Conservation (phyloP, 64 coral and sea anemone species). For the Porites lutea region DNA sequence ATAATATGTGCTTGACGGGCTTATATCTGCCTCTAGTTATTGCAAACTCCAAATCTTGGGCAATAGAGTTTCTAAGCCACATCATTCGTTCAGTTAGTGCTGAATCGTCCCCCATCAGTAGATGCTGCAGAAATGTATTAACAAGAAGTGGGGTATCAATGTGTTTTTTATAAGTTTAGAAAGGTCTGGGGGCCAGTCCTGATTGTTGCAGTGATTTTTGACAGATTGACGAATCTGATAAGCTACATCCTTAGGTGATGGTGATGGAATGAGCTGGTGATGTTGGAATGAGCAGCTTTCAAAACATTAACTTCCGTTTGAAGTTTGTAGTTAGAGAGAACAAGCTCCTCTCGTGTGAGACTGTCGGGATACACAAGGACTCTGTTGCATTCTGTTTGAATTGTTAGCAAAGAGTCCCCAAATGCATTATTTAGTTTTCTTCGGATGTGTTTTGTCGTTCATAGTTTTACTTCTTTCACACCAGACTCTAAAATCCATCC, state of each 20-base stretch:
- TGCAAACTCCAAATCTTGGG: too few relatives aligned
- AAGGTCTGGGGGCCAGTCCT: neutral
- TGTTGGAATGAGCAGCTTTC: neutral
- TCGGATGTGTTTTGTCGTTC: too few relatives aligned
- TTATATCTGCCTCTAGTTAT: too few relatives aligned
- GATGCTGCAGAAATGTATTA: neutral
- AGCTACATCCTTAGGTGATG: neutral
- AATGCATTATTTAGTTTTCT: neutral
- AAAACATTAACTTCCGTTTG: neutral
- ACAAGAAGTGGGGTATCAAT: neutral
- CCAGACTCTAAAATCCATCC: too few relatives aligned
- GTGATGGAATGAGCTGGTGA: too few relatives aligned
- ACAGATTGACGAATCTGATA: neutral
- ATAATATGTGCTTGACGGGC: too few relatives aligned
- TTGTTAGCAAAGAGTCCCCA: neutral
- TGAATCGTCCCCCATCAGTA: neutral
- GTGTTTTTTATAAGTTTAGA: neutral
- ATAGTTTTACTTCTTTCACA: too few relatives aligned
- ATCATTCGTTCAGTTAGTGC: too few relatives aligned
- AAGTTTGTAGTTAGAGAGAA: neutral
- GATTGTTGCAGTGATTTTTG: neutral
- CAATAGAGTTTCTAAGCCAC: too few relatives aligned
- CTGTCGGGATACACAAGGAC: neutral
- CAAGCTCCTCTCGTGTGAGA: neutral
- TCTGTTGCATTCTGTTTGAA: neutral